Evolutionary conservation across 2,113 vertebrate genomes (phyloP).

Genomic region (Pangasianodon hypophthalmus): DNA sequence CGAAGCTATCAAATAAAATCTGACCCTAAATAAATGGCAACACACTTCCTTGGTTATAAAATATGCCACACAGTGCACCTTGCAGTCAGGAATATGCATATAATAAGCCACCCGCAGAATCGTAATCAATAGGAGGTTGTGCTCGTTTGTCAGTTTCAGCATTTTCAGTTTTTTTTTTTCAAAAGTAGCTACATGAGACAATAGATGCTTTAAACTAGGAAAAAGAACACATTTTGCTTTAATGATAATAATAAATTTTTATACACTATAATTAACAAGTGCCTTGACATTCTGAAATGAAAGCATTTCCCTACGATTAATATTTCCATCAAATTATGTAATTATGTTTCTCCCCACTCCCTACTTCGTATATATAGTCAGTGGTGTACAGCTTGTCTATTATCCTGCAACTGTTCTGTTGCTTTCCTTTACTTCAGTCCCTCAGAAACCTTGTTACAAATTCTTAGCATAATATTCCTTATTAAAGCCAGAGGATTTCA

Average conservation of each 20-base stretch:
- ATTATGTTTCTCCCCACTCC: no score
- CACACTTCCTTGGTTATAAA: not conserved
- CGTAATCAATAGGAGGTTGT: not conserved
- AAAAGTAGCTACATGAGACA: no score
- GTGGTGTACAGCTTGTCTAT: not conserved
- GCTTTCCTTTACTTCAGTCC: not conserved
- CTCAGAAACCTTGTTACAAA: not conserved
- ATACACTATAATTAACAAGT: not conserved
- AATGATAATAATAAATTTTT: not conserved
- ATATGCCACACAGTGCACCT: not conserved
- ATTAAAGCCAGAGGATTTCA: slow-evolving; percentile 15
- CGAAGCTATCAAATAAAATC: not conserved
- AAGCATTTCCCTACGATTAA: no score
- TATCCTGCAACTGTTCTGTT: not conserved
- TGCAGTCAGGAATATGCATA: no score
- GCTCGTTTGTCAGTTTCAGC: not conserved
- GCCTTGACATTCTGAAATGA: no score
- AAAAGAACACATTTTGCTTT: not conserved
- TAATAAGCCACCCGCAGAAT: not conserved
- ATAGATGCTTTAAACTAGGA: not conserved
- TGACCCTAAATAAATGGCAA: no score
- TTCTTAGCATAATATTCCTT: not conserved
- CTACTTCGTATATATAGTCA: not conserved
- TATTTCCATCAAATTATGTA: no score
- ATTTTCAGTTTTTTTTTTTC: no score